Conservation (phyloP, 2,888 invertebrate genomes). For the Sturmia bella region DNA sequence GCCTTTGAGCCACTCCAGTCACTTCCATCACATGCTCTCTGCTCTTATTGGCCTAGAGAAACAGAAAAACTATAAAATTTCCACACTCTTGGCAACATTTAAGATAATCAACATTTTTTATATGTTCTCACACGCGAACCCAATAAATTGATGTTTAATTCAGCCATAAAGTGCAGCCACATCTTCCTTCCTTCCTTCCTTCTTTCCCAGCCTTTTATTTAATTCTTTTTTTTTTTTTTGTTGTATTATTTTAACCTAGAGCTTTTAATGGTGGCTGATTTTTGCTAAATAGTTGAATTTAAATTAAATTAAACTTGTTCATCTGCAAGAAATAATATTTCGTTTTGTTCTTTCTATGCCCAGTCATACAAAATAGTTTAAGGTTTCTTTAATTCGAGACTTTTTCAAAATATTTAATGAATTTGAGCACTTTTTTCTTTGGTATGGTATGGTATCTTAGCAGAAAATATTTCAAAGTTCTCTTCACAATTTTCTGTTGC, state of each 20-base stretch:
- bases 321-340: constrained; percentile 11
- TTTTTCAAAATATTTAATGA: constrained; percentile 4
- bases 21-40: constrained; percentile 26
- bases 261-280: not conserved
- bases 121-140: constrained; percentile 43
- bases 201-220: too few relatives aligned
- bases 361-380: constrained; percentile 18
- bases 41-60: constrained; percentile 13
- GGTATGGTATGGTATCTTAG: constrained; percentile 42
- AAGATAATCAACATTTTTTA: constrained; percentile 44
- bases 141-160: constrained; percentile 32
- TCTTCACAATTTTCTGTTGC: constrained; percentile 25
- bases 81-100: constrained; percentile 17
- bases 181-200: too few relatives aligned
- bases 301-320: constrained; percentile 38
- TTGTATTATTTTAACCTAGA: too few relatives aligned
- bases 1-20: not conserved
- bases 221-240: too few relatives aligned
- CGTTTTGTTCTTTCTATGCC: not conserved
- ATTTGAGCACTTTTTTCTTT: constrained; percentile 21
- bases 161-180: too few relatives aligned
- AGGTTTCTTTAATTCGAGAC: not conserved
- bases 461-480: constrained; percentile 35
- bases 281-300: constrained; percentile 50
- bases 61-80: constrained; percentile 37